Percentiles rank a stretch among this genome's conserved stretches.
Conservation (phyloP, 2,113 vertebrate species). For the Epinephelus lanceolatus region DNA sequence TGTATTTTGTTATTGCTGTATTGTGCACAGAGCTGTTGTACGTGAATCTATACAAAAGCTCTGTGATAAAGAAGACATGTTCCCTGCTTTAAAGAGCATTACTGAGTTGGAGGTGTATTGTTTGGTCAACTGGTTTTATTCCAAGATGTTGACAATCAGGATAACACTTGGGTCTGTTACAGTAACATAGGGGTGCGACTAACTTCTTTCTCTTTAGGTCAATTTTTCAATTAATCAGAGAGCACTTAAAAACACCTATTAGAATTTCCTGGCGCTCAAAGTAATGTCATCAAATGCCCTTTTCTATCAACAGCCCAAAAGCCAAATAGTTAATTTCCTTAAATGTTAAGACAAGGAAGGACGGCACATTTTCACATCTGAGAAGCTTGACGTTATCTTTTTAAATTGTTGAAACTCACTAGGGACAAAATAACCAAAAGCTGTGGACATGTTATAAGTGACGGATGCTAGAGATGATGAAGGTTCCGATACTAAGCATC, state of each 20-base stretch:
- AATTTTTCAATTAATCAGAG: too few species aligned
- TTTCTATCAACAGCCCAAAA: too few species aligned
- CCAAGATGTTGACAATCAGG: not conserved
- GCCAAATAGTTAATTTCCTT: too few species aligned
- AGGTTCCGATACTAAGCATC: too few species aligned
- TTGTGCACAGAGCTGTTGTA: too few species aligned
- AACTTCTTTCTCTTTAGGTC: not conserved
- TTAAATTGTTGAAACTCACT: not conserved
- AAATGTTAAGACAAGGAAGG: too few species aligned
- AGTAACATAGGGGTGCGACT: too few species aligned
- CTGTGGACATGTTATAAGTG: not conserved
- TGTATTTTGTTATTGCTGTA: too few species aligned
- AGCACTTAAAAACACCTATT: not conserved
- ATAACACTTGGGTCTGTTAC: not conserved
- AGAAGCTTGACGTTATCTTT: too few species aligned
- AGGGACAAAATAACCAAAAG: not conserved
- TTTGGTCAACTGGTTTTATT: not conserved
- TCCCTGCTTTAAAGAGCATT: not conserved
- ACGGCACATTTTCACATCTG: too few species aligned
- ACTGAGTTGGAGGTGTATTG: not conserved
- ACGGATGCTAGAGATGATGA: too few species aligned
- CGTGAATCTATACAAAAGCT: not conserved
- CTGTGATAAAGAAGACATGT: not conserved
- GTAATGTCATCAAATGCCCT: too few species aligned
- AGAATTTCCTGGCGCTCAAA: not conserved